A percentile compares a stretch with the other conserved stretches of the same genome.
phyloP scores from a whole-genome alignment of 2,888 invertebrate species.

The Cerastis leucographa region DNA sequence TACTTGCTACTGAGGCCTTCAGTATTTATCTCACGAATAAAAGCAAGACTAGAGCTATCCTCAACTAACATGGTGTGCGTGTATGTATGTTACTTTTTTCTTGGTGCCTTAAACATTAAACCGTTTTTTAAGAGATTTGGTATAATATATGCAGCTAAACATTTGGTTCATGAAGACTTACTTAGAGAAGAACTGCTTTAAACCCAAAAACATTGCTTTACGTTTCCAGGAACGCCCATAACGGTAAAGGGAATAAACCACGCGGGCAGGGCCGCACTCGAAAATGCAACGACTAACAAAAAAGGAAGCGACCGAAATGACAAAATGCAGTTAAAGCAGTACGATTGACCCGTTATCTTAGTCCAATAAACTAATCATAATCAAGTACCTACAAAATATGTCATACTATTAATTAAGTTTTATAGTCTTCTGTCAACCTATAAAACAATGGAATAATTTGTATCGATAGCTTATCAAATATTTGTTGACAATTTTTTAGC shows the following conservation, averaged over 20 bases:
- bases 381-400: not conserved
- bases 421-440: constrained; percentile 13
- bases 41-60: not conserved
- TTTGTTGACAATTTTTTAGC: constrained; percentile 47
- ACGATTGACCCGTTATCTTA: not conserved
- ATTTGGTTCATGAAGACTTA: not conserved
- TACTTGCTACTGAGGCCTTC: not conserved
- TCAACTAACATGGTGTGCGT: no score
- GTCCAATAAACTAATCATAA: not conserved
- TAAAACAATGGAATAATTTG: constrained; percentile 54
- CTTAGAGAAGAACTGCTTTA: not conserved
- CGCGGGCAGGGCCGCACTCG: not conserved
- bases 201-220: not conserved
- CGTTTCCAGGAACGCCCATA: not conserved
- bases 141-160: no score
- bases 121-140: not conserved
- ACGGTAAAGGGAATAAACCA: not conserved
- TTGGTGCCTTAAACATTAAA: no score
- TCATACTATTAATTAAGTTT: constrained; percentile 11
- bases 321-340: not conserved
- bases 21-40: not conserved
- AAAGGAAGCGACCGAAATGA: not conserved
- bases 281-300: not conserved
- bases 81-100: no score
- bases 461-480: constrained; percentile 52